Percentiles rank a stretch among this genome's conserved stretches.
phyloP scores from a whole-genome alignment of 2,113 vertebrate species.

The Ictalurus furcatus region DNA sequence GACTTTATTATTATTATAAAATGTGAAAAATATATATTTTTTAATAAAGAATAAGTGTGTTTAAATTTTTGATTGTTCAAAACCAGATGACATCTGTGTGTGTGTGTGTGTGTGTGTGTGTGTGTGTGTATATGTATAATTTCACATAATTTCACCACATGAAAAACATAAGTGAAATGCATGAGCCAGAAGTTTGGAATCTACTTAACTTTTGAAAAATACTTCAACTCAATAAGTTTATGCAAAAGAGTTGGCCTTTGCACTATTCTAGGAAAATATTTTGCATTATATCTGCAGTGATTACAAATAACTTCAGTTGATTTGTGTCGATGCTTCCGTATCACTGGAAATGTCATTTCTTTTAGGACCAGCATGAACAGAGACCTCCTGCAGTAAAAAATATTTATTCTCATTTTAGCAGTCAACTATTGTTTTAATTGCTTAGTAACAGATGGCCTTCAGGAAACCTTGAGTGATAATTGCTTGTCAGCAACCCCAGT shows the following conservation, averaged over 20 bases:
- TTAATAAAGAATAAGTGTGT: too few relatives aligned
- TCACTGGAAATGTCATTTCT: slow-evolving; percentile 11
- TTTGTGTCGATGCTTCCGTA: neutral
- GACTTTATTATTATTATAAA: too few relatives aligned
- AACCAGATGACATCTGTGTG: too few relatives aligned
- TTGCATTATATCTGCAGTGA: neutral
- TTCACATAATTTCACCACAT: neutral
- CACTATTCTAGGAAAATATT: neutral
- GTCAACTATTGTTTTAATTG: slow-evolving; percentile 8
- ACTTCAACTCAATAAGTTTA: neutral
- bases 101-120: too few relatives aligned
- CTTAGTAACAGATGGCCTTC: neutral
- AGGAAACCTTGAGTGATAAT: neutral
- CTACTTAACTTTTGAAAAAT: neutral
- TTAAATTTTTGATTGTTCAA: too few relatives aligned
- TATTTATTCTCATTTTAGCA: slow-evolving; percentile 2
- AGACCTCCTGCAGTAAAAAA: slow-evolving; percentile 27
- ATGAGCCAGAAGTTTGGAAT: neutral
- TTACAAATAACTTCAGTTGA: slow-evolving; percentile 40
- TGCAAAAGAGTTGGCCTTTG: neutral
- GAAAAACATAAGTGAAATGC: neutral
- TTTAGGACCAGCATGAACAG: slow-evolving; percentile 8
- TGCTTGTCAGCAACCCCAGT: neutral
- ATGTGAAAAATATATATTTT: too few relatives aligned
- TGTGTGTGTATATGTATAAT: too few relatives aligned